Conservation (phyloP, 2,113 vertebrate genomes). For the Aegithalos caudatus region DNA sequence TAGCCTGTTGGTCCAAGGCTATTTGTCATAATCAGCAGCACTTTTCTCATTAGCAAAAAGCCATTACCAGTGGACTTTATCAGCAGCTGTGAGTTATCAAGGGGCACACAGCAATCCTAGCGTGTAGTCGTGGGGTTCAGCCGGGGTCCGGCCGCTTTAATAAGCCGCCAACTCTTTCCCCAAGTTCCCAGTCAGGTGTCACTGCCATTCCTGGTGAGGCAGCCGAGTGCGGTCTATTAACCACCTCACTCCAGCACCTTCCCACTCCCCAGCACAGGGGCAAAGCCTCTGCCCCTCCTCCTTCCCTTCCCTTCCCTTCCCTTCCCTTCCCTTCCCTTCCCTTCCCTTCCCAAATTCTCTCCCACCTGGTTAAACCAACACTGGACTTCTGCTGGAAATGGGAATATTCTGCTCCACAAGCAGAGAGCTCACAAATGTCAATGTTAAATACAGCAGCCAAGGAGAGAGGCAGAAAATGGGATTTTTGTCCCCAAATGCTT, state of each 20-base stretch:
- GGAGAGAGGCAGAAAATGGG: not conserved
- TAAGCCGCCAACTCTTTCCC: constrained; percentile 78
- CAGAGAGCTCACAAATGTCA: not conserved
- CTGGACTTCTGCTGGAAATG: not conserved
- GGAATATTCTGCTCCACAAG: not conserved
- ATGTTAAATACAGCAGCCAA: not conserved
- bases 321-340: too few species aligned
- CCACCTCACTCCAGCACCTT: not conserved
- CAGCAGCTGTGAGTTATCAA: constrained; percentile 87
- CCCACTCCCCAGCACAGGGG: fast-evolving
- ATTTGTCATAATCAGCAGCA: constrained; percentile 95
- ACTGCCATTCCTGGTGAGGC: constrained; percentile 61
- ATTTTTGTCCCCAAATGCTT: not conserved
- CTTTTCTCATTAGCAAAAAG: constrained; percentile 97
- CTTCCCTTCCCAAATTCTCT: not conserved
- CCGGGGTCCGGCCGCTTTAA: constrained; percentile 74
- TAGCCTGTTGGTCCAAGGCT: constrained; percentile 92
- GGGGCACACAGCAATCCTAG: constrained; percentile 78
- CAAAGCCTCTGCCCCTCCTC: not conserved
- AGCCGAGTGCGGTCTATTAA: constrained; percentile 41
- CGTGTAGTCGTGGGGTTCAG: constrained; percentile 74
- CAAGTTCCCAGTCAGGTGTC: constrained; percentile 75
- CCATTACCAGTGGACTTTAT: constrained; percentile 93
- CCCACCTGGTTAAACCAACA: not conserved
- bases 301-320: not conserved